phyloP scores from a whole-genome alignment of 1,140 invertebrate species.

The Lasioglossum albipes region DNA sequence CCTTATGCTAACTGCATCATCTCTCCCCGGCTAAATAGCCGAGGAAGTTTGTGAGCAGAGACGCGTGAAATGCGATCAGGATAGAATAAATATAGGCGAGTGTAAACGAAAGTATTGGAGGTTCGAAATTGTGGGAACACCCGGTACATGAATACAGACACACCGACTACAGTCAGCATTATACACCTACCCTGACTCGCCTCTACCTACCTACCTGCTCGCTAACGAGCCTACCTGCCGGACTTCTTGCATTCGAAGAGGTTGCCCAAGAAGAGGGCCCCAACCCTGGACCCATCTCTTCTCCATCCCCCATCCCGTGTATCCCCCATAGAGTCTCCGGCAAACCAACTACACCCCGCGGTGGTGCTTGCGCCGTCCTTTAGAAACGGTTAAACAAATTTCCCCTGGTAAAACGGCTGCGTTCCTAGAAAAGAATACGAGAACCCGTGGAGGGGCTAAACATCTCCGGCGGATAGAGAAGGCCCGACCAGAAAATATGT shows the following conservation, averaged over 20 bases:
- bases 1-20: too few species aligned
- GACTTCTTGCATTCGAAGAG: constrained; percentile 75
- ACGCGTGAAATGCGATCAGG: not conserved
- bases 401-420: constrained; percentile 60
- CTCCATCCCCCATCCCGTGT: too few species aligned
- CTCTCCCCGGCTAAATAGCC: too few species aligned
- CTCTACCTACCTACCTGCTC: constrained; percentile 76
- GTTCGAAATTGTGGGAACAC: constrained; percentile 58
- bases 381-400: constrained; percentile 74
- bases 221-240: constrained; percentile 79
- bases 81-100: not conserved
- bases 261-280: constrained; percentile 51
- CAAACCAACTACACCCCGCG: constrained; percentile 53
- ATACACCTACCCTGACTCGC: constrained; percentile 72
- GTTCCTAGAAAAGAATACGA: constrained; percentile 60
- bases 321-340: constrained; percentile 41
- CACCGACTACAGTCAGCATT: constrained; percentile 73
- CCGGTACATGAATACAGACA: constrained; percentile 73
- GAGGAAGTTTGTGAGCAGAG: too few species aligned
- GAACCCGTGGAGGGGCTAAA: too few species aligned
- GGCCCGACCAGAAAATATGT: constrained; percentile 10
- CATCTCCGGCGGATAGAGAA: too few species aligned
- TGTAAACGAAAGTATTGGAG: not conserved
- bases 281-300: constrained; percentile 25
- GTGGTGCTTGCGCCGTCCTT: constrained; percentile 68